These are phyloP conservation scores for Rhinichthys klamathensis DNA, from an alignment of 2,113 vertebrate genomes.

Conservation along the genomic window DNA sequence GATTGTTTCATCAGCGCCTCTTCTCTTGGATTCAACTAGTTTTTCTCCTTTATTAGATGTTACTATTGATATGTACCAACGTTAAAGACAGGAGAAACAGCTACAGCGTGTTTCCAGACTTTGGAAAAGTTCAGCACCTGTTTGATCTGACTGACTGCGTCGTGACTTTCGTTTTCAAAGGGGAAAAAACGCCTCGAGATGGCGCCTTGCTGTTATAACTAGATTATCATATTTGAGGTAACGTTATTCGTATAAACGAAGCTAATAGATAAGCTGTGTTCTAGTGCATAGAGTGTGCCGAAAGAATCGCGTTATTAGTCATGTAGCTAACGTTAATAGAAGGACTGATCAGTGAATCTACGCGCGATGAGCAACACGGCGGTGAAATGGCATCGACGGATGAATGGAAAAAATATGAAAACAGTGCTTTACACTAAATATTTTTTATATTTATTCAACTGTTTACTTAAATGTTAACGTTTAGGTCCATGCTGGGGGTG, in stretches of 20 bases:
- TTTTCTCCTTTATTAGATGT: not conserved
- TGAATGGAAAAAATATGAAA: not conserved
- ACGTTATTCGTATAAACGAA: not conserved
- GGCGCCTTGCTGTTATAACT: not conserved
- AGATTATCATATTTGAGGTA: not conserved
- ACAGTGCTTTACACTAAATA: not conserved
- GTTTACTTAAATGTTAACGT: conserved; percentile 43
- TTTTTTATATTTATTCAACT: too few species aligned
- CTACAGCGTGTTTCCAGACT: conserved; percentile 48
- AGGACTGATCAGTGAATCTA: not conserved
- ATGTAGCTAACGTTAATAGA: not conserved
- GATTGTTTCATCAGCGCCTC: not conserved
- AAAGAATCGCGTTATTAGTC: not conserved
- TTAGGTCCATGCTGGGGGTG: conserved; percentile 38
- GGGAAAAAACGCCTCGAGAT: conserved; percentile 18
- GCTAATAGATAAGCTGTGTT: not conserved
- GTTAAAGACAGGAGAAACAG: not conserved
- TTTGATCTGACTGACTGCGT: conserved; percentile 68
- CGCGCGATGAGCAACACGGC: not conserved
- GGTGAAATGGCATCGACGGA: not conserved
- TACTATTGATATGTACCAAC: not conserved
- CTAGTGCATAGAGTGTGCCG: not conserved
- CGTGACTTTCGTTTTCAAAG: conserved; percentile 71
- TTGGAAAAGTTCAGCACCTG: conserved; percentile 70
- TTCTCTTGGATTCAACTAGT: conserved; percentile 24